Conservation (phyloP, 2,797 vertebrate genomes). For the Sciurus carolinensis region DNA sequence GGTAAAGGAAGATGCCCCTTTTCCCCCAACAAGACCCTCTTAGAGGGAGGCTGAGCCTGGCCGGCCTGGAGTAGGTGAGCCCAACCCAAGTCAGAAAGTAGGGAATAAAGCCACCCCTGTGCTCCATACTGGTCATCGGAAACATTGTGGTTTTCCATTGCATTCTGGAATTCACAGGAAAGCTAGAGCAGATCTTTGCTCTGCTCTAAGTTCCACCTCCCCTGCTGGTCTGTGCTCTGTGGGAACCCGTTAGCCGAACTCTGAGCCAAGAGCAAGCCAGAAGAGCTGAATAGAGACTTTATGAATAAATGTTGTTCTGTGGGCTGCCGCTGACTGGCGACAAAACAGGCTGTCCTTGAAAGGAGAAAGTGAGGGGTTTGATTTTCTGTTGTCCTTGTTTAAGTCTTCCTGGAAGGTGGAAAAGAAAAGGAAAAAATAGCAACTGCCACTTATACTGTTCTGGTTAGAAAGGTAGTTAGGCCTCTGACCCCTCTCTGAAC, state of each 20-base stretch:
- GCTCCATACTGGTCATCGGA: not conserved
- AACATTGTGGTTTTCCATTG: not conserved
- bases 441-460: not conserved
- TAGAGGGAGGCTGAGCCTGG: not conserved
- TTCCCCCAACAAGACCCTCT: not conserved
- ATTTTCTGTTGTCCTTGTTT: not conserved
- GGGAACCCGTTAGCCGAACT: conserved; percentile 40
- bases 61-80: not conserved
- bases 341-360: conserved; percentile 60
- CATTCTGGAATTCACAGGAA: conserved; percentile 33
- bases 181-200: not conserved
- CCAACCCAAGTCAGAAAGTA: not conserved
- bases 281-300: conserved; percentile 56
- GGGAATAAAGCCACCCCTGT: not conserved
- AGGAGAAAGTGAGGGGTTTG: conserved; percentile 38
- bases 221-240: not conserved
- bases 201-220: not conserved
- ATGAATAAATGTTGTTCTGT: conserved; percentile 8
- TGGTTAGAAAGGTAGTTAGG: not conserved
- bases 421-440: not conserved
- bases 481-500: not conserved
- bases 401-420: conserved; percentile 53
- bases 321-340: not conserved
- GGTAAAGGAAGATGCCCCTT: not conserved
- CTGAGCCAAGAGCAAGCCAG: conserved; percentile 59